A percentile compares a stretch with the other conserved stretches of the same genome.
Conservation (phyloP, 2,888 invertebrate genomes). For the Mactromeris polynyma region DNA sequence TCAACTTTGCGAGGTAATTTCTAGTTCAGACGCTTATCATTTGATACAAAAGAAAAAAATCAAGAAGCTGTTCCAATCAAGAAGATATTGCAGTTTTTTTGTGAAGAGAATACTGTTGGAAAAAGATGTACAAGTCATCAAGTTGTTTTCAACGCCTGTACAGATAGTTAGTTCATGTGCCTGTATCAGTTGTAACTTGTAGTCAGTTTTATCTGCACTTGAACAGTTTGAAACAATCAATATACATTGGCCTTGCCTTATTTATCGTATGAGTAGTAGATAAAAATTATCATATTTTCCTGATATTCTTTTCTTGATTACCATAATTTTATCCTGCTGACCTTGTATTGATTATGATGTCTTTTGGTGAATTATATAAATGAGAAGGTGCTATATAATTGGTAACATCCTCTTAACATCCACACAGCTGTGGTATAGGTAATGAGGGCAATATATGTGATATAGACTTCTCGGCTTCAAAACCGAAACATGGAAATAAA, state of each 20-base stretch:
- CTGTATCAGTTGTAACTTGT: too few species aligned
- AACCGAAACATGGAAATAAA: background rate
- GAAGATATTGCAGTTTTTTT: too few species aligned
- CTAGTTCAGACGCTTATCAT: too few species aligned
- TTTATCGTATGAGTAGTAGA: background rate
- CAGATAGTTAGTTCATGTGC: too few species aligned
- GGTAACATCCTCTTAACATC: background rate
- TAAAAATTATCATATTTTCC: background rate
- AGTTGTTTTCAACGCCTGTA: too few species aligned
- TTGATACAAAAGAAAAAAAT: too few species aligned
- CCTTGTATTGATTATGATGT: background rate
- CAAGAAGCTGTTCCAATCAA: too few species aligned
- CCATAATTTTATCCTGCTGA: slow-evolving; percentile 20
- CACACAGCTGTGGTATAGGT: background rate
- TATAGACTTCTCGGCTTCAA: background rate
- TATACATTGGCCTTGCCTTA: background rate
- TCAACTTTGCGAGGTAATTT: too few species aligned
- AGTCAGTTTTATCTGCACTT: background rate
- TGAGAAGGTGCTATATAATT: slow-evolving; percentile 1
- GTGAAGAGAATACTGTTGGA: too few species aligned
- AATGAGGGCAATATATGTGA: background rate
- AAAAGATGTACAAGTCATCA: too few species aligned
- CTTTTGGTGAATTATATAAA: slow-evolving; percentile 5
- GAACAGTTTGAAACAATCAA: background rate
- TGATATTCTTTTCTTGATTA: slow-evolving; percentile 12